Conservation (phyloP, 2,113 vertebrate species). For the Aleadryas rufinucha region DNA sequence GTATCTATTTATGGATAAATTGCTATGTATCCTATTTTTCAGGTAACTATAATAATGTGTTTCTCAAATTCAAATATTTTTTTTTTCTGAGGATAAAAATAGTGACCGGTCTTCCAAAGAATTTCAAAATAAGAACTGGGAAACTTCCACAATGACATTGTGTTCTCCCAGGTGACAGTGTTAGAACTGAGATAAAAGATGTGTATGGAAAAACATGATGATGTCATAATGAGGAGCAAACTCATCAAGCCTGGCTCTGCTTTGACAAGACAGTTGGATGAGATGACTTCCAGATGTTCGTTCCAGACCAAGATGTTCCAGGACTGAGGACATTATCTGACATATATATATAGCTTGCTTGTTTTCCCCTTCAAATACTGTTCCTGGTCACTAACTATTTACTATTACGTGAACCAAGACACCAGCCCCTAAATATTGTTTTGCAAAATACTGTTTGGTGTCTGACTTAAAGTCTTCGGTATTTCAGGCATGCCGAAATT, state of each 20-base stretch:
- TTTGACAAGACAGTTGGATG: background rate
- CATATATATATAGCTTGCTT: background rate
- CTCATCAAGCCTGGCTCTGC: background rate
- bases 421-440: background rate
- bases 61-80: background rate
- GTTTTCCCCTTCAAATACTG: background rate
- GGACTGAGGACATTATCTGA: background rate
- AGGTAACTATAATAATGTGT: background rate
- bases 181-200: background rate
- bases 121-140: background rate
- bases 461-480: background rate
- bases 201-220: background rate
- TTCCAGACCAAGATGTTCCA: background rate
- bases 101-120: background rate
- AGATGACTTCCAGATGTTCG: slow-evolving; percentile 16
- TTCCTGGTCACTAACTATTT: background rate
- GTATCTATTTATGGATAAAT: background rate
- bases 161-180: background rate
- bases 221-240: background rate
- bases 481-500: background rate
- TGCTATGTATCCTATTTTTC: background rate
- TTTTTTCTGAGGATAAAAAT: background rate
- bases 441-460: background rate
- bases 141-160: background rate
- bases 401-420: background rate